Base-by-base conservation (phyloP, 1,140 invertebrate species). In the Zaprionus lachaisei region DNA sequence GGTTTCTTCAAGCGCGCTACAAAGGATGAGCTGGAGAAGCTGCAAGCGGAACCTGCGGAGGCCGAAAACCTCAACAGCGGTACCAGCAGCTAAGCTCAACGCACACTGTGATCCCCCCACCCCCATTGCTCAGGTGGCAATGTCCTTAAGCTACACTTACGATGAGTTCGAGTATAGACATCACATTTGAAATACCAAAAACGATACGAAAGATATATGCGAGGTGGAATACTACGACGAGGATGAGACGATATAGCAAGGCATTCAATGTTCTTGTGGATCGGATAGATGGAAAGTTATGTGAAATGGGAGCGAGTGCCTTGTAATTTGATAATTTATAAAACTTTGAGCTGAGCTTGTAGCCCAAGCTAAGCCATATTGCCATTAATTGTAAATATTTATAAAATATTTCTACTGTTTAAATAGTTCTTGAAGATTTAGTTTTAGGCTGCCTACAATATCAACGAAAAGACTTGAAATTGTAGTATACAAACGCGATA, bases 1-100 rank as follows among this genome's bases (percentile, higher is more conserved):
- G 92, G 92, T 41, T 93, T 93, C 84, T 93, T 93, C 41, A 82
- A 92, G 14, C 90, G 92, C 12, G 56, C 73, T 6, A 92, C 73
- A 22, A 92, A 91, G 72, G 92, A 93, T 4, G 92, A 93, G 69
- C 58, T 92, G 76, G 79, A 91, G 34, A 78, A 85, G 28, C 55
- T 92, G 7, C 74, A 91, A 9, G 84, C 90, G 66, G 80, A 64
- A 60, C 71, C 92, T 7, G 79, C 65, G 12, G 90, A 92, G 51
- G 81, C 90, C 7, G 92, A 92, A 80, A 92, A 87, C 69, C 83
- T 92, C 11, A 92, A 91, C 60, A 79, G 83, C 58, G 86, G 67
- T 38, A 72, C 62, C 49, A 74, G 66, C 34, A 83, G 84, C 54
- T 89, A 79, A 84, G 41, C 41, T 47, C 31, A 67, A 66, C 14